Percentiles rank a stretch among this genome's conserved stretches.
Evolutionary conservation across 1,140 invertebrate genomes (phyloP).

Genomic region (Drosophila paulistorum): DNA sequence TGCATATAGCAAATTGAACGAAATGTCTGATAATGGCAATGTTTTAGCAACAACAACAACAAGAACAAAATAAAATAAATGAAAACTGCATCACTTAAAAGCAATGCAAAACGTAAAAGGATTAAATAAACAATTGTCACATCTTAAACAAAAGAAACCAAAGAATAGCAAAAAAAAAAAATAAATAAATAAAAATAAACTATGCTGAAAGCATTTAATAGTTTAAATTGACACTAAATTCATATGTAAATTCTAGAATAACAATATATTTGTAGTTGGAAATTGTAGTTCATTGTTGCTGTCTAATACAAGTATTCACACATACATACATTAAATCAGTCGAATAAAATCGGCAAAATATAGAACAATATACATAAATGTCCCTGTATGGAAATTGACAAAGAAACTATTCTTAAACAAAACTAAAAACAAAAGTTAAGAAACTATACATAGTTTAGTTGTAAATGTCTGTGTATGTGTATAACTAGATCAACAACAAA

Average conservation of each 20-base stretch:
- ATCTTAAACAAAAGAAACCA: slow-evolving; percentile 17
- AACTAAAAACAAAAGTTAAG: neutral
- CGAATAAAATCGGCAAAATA: neutral
- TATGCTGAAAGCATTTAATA: slow-evolving; percentile 78
- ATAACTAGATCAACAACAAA: slow-evolving; percentile 33
- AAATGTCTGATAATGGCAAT: slow-evolving; percentile 35
- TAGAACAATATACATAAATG: slow-evolving; percentile 11
- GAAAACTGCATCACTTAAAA: neutral
- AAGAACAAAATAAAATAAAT: neutral
- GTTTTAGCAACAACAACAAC: slow-evolving; percentile 27
- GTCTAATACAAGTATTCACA: slow-evolving; percentile 43
- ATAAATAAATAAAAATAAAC: slow-evolving; percentile 17
- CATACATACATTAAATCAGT: slow-evolving; percentile 1
- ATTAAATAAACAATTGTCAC: slow-evolving; percentile 19
- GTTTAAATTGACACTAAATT: slow-evolving; percentile 46
- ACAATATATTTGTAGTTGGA: slow-evolving; percentile 50
- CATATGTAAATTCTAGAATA: slow-evolving; percentile 53
- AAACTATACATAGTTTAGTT: slow-evolving; percentile 27
- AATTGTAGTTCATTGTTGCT: slow-evolving; percentile 69
- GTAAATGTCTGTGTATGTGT: slow-evolving; percentile 43
- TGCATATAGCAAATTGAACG: slow-evolving; percentile 34
- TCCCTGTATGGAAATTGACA: slow-evolving; percentile 20
- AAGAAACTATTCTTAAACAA: slow-evolving; percentile 38
- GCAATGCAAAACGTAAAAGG: slow-evolving; percentile 1
- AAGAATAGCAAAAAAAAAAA: slow-evolving; percentile 27